phyloP scores from a whole-genome alignment of 2,113 vertebrate genomes.

The Prinia subflava region DNA sequence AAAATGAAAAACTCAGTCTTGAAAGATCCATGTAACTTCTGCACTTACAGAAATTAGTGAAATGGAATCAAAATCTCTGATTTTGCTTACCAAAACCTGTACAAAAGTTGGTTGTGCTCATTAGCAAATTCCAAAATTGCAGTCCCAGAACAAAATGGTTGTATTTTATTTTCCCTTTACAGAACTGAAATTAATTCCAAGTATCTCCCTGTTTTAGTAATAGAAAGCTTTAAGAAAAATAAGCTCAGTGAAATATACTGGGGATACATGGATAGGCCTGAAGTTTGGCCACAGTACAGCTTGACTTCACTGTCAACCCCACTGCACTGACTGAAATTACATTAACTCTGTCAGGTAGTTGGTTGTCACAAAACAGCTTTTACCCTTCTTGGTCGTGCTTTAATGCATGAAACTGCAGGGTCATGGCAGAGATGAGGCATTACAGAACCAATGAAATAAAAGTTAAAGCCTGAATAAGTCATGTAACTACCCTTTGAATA shows the following conservation, averaged over 20 bases:
- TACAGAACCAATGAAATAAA: neutral
- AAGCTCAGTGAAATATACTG: neutral
- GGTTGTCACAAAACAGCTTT: neutral
- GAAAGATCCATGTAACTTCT: neutral
- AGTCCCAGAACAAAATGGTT: neutral
- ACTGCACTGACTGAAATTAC: neutral
- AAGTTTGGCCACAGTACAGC: neutral
- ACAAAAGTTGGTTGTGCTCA: neutral
- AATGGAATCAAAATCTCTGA: neutral
- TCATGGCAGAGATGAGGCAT: neutral
- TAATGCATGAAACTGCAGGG: neutral
- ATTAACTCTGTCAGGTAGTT: neutral
- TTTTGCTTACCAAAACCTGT: neutral
- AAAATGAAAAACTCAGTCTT: neutral
- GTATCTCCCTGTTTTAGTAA: neutral
- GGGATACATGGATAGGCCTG: neutral
- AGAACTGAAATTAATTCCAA: neutral
- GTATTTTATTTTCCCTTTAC: neutral
- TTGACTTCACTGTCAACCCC: neutral
- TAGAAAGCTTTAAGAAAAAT: neutral
- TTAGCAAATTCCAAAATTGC: neutral
- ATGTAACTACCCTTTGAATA: neutral
- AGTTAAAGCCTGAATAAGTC: neutral
- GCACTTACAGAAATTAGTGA: neutral
- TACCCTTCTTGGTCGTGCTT: neutral